Base-by-base conservation (phyloP, 2,888 invertebrate species). In the Tenthredo notha region DNA sequence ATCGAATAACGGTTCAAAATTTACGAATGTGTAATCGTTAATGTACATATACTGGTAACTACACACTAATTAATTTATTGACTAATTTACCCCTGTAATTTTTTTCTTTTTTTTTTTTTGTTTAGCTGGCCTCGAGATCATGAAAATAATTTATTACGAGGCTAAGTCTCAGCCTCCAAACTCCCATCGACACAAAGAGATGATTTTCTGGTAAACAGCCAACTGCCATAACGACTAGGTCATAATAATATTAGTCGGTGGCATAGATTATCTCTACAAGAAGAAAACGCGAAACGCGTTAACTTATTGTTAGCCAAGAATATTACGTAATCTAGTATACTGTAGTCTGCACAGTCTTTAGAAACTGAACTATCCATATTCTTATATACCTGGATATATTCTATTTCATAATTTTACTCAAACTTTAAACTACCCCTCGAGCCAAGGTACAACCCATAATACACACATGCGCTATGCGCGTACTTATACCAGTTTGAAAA, bases 151-250 rank as follows among this genome's bases (percentile, higher is more conserved):
- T 70, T 37, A 70, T 37, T 70, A 47, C n/a, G 37, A 70, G 9
- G 10, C 61, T 25, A 61, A 25, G 12, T 12, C 61, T 12, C 25
- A 25, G 21, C 25, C 9, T 61, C 61, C 0, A 12, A 21, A 21
- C 61, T 61, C 61, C 61, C 25, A 25, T 21, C 12, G 25, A 3
- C 25, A 61, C 61, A 61, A 61, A 61, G 61, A 61, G 67, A 33
- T 25, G 43, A 43, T 74, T 74, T 74, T 74, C 43, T 74, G 72
- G 72, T 74, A 25, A 40, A 74, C 72, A 74, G 72, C 72, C 72
- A 74, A 74, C 72, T 21, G 37, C 18, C 43, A 43, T 74, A 74
- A 21, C 40, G 72, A 4, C n/a, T 5, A 43, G 72, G 72, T 70
- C 72, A 21, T 74, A 74, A 74, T 43, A 74, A 74, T 43, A 74